Percentiles rank a stretch among this genome's conserved stretches.
phyloP scores from a whole-genome alignment of 2,888 invertebrate genomes.

The Apodemia hepburni region DNA sequence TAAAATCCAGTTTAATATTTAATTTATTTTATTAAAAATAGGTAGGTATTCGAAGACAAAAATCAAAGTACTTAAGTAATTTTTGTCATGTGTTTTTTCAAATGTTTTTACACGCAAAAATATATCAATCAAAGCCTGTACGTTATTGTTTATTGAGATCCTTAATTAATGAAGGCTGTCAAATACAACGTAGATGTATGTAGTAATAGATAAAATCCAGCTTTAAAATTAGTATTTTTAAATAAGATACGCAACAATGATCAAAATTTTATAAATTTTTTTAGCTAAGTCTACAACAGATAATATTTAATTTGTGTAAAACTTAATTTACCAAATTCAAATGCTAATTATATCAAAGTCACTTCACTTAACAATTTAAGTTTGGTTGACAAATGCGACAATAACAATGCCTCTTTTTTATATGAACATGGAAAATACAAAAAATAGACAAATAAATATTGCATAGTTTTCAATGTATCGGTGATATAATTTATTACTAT shows the following conservation, averaged over 20 bases:
- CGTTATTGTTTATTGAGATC: background rate
- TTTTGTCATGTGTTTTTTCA: slow-evolving; percentile 27
- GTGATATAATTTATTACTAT: too few species aligned
- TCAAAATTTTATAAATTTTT: too few species aligned
- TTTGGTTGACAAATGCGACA: background rate
- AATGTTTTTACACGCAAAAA: background rate
- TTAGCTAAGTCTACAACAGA: too few species aligned
- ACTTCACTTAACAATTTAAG: background rate
- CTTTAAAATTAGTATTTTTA: too few species aligned
- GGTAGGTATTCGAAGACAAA: slow-evolving; percentile 71
- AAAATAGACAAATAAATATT: too few species aligned
- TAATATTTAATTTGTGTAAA: too few species aligned
- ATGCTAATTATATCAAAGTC: background rate
- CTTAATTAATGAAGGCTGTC: background rate
- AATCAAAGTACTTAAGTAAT: slow-evolving; percentile 46
- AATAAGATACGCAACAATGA: too few species aligned
- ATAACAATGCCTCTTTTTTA: too few species aligned
- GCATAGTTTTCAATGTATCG: too few species aligned
- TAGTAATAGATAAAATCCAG: too few species aligned
- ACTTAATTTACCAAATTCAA: background rate
- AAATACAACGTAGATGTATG: too few species aligned
- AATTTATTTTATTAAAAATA: slow-evolving; percentile 76
- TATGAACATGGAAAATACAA: too few species aligned
- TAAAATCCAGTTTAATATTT: slow-evolving; percentile 49
- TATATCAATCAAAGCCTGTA: background rate